These are phyloP conservation scores for Eupelmus urozonus DNA, from an alignment of 2,888 invertebrate species.

Conservation along the genomic window DNA sequence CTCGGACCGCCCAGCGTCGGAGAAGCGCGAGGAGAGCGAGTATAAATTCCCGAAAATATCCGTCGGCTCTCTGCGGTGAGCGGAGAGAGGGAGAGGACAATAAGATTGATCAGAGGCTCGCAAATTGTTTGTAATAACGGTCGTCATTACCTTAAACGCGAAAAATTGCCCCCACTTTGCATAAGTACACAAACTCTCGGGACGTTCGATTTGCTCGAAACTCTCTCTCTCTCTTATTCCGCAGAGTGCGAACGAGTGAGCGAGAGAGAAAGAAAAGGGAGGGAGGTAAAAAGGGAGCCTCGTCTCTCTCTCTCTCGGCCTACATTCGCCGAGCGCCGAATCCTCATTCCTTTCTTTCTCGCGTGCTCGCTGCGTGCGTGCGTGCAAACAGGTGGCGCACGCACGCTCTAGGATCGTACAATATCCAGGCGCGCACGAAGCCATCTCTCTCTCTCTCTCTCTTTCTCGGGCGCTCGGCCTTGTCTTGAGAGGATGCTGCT, in stretches of 20 bases:
- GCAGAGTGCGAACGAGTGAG: background rate
- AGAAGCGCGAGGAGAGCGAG: too few relatives aligned
- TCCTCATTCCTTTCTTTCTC: constrained; percentile 20
- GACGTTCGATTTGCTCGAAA: constrained; percentile 10
- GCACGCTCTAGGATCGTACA: background rate
- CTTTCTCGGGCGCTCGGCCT: too few relatives aligned
- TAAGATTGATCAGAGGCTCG: background rate
- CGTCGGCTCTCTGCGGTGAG: too few relatives aligned
- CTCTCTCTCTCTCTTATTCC: background rate
- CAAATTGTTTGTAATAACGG: constrained; percentile 19
- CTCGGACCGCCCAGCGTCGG: too few relatives aligned
- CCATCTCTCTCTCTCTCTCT: background rate
- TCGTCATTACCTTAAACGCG: constrained; percentile 9
- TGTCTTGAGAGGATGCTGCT: constrained; percentile 45
- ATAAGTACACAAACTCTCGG: constrained; percentile 5
- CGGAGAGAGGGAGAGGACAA: background rate
- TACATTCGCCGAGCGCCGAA: constrained; percentile 22
- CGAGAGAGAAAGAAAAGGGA: background rate
- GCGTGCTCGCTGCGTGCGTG: background rate
- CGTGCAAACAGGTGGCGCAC: constrained; percentile 31
- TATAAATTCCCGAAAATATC: too few relatives aligned
- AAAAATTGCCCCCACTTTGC: constrained; percentile 11
- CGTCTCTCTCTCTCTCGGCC: constrained; percentile 9
- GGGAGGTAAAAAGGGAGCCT: background rate
- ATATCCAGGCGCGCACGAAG: too few relatives aligned